phyloP scores from a whole-genome alignment of 1,140 invertebrate species.

The Brachionus manjavacas region DNA sequence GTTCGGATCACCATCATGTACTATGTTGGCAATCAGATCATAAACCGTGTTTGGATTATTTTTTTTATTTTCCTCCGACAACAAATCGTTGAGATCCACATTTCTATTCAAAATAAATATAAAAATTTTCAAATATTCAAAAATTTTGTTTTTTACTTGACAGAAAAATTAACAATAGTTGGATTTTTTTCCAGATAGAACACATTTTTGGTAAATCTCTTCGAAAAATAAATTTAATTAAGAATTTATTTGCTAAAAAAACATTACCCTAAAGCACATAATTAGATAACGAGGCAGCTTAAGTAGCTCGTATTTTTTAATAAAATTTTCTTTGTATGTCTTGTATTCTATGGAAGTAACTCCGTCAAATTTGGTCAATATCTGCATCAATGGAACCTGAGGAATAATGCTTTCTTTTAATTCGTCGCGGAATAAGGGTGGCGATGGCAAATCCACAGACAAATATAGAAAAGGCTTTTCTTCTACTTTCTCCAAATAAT shows the following conservation, averaged over 20 bases:
- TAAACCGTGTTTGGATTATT: conserved; percentile 69
- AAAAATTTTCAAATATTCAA: not conserved
- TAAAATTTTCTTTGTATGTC: conserved; percentile 95
- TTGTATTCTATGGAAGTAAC: conserved; percentile 93
- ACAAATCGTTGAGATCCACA: conserved; percentile 92
- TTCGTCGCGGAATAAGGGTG: conserved; percentile 93
- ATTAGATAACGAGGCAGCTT: conserved; percentile 92
- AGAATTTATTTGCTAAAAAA: not conserved
- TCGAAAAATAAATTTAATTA: conserved; percentile 50
- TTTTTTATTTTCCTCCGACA: conserved; percentile 66
- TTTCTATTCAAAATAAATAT: conserved; percentile 63
- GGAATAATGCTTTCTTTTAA: conserved; percentile 96
- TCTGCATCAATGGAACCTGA: conserved; percentile 84
- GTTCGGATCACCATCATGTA: conserved; percentile 94
- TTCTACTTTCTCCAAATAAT: conserved; percentile 64
- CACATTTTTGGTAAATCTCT: conserved; percentile 95
- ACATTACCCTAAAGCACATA: conserved; percentile 78
- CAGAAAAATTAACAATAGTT: conserved; percentile 98
- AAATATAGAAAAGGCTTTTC: conserved; percentile 66
- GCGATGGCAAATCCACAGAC: conserved; percentile 90
- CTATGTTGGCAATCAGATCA: conserved; percentile 93
- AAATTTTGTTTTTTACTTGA: conserved; percentile 70
- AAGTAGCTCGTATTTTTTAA: conserved; percentile 93
- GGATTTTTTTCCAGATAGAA: conserved; percentile 99
- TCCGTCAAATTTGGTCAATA: conserved; percentile 94